Evolutionary conservation across 2,113 vertebrate genomes (phyloP).

Genomic region (Genyomyrus donnyi): DNA sequence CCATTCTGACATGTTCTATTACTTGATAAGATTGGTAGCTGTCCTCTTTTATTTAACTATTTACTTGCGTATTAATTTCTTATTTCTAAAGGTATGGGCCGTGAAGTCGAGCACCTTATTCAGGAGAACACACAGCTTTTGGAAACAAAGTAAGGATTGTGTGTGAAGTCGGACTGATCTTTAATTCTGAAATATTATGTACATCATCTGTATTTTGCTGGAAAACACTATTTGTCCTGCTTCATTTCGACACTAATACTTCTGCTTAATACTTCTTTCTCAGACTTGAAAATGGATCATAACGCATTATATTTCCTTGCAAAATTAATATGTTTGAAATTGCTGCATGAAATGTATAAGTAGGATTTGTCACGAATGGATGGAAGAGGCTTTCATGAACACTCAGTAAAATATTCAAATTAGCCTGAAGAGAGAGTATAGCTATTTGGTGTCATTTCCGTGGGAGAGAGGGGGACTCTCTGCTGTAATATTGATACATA

Average conservation of each 20-base stretch:
- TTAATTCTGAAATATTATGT: background rate
- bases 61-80: constrained; percentile 18
- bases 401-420: background rate
- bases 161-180: background rate
- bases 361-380: background rate
- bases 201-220: background rate
- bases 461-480: background rate
- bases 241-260: background rate
- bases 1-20: background rate
- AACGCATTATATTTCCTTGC: background rate
- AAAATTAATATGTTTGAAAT: background rate
- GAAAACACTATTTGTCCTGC: background rate
- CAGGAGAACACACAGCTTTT: constrained; percentile 92
- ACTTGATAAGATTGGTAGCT: background rate
- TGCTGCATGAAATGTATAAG: background rate
- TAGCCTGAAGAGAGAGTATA: background rate
- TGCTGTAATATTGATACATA: background rate
- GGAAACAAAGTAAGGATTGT: constrained; percentile 83
- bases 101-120: constrained; percentile 97
- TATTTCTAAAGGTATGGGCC: constrained; percentile 85
- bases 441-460: background rate
- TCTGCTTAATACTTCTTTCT: too few species aligned
- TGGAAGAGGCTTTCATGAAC: background rate
- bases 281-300: background rate
- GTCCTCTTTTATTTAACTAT: background rate